Evolutionary conservation across 2,797 vertebrate genomes (phyloP), one percentile per base, ranked within the genome.

Genomic region (Fundulus diaphanus): DNA sequence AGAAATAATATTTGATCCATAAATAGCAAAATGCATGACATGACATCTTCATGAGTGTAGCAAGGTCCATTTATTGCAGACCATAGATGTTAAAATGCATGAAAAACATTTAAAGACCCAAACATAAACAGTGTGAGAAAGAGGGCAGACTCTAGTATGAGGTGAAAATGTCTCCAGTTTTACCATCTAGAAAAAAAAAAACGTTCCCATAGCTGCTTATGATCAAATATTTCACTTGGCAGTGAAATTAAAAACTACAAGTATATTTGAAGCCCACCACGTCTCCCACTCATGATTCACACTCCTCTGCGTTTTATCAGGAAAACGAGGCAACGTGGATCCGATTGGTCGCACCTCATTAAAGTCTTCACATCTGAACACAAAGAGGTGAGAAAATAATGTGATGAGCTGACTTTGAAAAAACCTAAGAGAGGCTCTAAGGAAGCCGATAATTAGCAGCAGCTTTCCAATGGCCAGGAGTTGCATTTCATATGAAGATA

Each of bases 201-300:
- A 40, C 11, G 8, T 61, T 49, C 15, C 31, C 31, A 24, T 27
- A 6, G 8, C 20, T 49, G 33, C 42, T 65, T 63, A 73, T 8
- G 3, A 37, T 49, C 37, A 13, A 12, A 35, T 15, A 11, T n/a
- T 57, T 44, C 11, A 48, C 8, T 40, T 37, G 29, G 1, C 40
- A 20, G 51, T 22, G 7, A 48, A 68, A 44, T 65, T 35, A 59
- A 56, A 61, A 70, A 44, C 22, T n/a, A 51, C 12, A n/a, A 51
- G 40, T n/a, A 37, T 73, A 59, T n/a, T 51, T 80, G 72, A 76
- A 2, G 48, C 48, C 51, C 7, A 11, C 15, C 31, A 42, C 3
- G 8, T 59, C 33, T 73, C 79, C 48, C 68, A 84, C 82, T 44
- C 74, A 71, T 3, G 71, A 5, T 51, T 75, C 73, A 83, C 76